phyloP scores from a whole-genome alignment of 2,113 vertebrate species.

The Pluvialis apricaria region DNA sequence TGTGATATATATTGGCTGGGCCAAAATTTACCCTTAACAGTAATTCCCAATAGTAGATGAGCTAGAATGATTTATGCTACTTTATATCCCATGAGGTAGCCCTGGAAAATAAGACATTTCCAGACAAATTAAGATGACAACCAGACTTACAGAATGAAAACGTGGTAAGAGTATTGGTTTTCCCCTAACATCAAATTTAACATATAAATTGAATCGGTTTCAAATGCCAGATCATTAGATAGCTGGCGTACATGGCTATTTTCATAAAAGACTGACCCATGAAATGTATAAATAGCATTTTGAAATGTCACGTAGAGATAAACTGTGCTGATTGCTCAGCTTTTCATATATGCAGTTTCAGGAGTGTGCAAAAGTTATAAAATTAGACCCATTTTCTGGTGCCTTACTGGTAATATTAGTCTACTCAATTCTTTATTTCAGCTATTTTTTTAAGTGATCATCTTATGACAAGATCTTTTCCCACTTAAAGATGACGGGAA shows the following conservation, averaged over 20 bases:
- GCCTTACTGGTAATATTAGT: not conserved
- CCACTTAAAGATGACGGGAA: not conserved
- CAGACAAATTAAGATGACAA: slow-evolving; percentile 13
- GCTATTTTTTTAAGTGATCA: not conserved
- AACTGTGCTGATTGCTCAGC: slow-evolving; percentile 12
- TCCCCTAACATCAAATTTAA: slow-evolving; percentile 29
- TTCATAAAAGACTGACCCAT: slow-evolving; percentile 44
- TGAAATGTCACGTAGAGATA: slow-evolving; percentile 40
- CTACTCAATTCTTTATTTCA: not conserved
- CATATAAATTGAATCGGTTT: slow-evolving; percentile 50
- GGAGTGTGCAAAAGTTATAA: not conserved
- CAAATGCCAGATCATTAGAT: slow-evolving; percentile 44
- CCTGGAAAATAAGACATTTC: not conserved
- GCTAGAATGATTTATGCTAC: not conserved
- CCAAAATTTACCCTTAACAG: not conserved
- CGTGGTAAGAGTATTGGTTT: not conserved
- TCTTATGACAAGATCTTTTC: not conserved
- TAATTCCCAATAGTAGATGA: not conserved
- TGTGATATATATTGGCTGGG: not conserved
- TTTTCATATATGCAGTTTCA: not conserved
- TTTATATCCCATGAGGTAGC: not conserved
- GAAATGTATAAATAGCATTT: slow-evolving; percentile 52
- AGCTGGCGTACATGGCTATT: not conserved
- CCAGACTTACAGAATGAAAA: not conserved
- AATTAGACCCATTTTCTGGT: slow-evolving; percentile 18